Conservation (phyloP, 1,140 invertebrate genomes). For the Drosophila sechellia region DNA sequence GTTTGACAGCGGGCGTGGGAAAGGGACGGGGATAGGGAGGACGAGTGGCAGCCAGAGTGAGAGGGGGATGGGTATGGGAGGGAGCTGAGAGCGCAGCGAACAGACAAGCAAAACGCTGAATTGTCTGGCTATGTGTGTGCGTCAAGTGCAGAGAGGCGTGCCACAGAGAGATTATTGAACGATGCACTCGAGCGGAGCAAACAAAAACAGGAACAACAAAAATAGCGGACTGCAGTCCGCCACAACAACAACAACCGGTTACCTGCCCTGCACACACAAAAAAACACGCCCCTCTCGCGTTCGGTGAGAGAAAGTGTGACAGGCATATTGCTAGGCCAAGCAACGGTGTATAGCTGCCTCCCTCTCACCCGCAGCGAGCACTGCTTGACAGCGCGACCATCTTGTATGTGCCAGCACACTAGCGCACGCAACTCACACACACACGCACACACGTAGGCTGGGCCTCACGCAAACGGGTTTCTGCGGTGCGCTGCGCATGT, state of each 20-base stretch:
- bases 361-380: conserved; percentile 16
- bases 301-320: conserved; percentile 65
- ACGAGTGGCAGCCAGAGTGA: not conserved
- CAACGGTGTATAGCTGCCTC: conserved; percentile 26
- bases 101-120: conserved; percentile 49
- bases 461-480: conserved; percentile 68
- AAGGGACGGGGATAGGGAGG: conserved; percentile 2
- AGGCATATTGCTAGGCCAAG: conserved; percentile 58
- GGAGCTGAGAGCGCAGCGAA: conserved; percentile 18
- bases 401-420: conserved; percentile 73
- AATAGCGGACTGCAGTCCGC: conserved; percentile 38
- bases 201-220: conserved; percentile 48
- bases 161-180: conserved; percentile 80
- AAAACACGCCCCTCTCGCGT: conserved; percentile 72
- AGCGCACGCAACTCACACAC: conserved; percentile 18
- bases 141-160: conserved; percentile 80
- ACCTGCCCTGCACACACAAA: conserved; percentile 56
- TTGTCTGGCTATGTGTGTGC: conserved; percentile 17
- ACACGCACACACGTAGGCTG: conserved; percentile 52
- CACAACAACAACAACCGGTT: conserved; percentile 74
- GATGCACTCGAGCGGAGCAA: conserved; percentile 77
- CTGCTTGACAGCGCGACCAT: conserved; percentile 65
- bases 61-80: not conserved
- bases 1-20: conserved; percentile 75
- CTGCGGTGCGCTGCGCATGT: conserved; percentile 16